These are phyloP conservation scores for Oncorhynchus mykiss DNA, from an alignment of 2,113 vertebrate genomes.

Conservation along the genomic window DNA sequence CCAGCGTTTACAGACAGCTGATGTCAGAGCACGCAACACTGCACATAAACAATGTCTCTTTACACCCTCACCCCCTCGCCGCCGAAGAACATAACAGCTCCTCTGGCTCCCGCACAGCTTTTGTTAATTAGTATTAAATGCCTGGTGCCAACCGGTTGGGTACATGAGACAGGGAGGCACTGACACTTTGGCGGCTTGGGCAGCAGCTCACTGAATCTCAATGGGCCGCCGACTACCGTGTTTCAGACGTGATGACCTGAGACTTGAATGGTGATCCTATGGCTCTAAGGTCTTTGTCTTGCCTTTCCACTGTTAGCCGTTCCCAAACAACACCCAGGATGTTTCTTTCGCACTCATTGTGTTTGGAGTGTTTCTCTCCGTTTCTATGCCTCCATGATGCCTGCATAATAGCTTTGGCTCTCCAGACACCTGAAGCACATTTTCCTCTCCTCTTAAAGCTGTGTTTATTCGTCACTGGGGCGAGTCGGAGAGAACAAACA, in stretches of 20 bases:
- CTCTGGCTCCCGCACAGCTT: conserved; percentile 12
- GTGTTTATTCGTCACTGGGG: conserved; percentile 42
- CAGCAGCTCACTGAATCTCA: background rate
- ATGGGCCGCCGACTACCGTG: background rate
- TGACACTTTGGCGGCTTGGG: background rate
- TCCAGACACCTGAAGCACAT: conserved; percentile 59
- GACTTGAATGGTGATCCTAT: background rate
- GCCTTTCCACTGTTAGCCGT: background rate
- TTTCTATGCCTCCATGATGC: background rate
- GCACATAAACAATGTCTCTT: conserved; percentile 57
- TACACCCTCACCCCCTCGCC: conserved; percentile 36
- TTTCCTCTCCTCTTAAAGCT: conserved; percentile 18
- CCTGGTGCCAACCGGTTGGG: background rate
- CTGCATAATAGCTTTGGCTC: background rate
- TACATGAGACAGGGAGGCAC: background rate
- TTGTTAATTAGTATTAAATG: conserved; percentile 16
- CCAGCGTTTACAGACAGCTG: conserved; percentile 47
- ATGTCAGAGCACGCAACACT: conserved; percentile 50
- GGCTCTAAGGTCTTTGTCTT: background rate
- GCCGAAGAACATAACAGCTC: conserved; percentile 16
- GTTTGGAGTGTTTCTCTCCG: background rate
- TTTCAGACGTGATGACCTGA: background rate
- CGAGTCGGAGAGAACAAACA: conserved; percentile 40
- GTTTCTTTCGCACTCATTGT: background rate
- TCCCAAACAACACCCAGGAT: background rate